Conservation (phyloP, 2,888 invertebrate species). For the Tridacna crocea region DNA sequence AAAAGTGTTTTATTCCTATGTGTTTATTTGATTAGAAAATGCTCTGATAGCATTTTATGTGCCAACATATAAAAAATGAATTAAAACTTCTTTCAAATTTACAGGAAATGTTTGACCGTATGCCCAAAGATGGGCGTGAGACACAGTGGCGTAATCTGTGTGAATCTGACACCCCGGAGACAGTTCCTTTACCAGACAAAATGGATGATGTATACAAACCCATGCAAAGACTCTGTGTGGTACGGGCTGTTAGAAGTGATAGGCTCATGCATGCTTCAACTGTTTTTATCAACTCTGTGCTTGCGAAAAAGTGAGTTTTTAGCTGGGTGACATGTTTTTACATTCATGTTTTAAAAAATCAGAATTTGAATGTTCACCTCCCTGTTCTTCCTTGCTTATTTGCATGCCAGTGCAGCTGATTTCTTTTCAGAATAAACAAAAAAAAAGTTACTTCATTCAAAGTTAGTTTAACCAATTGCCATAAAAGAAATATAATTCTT, state of each 20-base stretch:
- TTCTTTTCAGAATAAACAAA: too few species aligned
- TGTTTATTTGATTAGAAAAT: too few species aligned
- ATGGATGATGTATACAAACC: slow-evolving; percentile 82
- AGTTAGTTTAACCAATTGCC: too few species aligned
- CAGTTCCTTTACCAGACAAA: slow-evolving; percentile 81
- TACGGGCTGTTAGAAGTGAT: slow-evolving; percentile 82
- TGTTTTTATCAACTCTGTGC: slow-evolving; percentile 78
- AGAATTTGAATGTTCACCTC: neutral
- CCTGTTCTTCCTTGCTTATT: neutral
- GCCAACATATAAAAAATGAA: neutral
- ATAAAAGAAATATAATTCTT: too few species aligned
- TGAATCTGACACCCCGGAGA: slow-evolving; percentile 83
- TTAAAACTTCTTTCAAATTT: neutral
- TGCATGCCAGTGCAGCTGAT: too few species aligned
- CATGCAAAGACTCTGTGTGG: slow-evolving; percentile 82
- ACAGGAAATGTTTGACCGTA: slow-evolving; percentile 83
- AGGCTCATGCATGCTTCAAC: slow-evolving; percentile 81
- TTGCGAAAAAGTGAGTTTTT: slow-evolving; percentile 80
- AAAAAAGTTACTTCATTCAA: too few species aligned
- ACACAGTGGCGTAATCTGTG: slow-evolving; percentile 83
- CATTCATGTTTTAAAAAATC: too few species aligned
- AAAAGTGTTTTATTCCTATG: too few species aligned
- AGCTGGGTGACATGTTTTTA: neutral
- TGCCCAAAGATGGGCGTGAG: slow-evolving; percentile 83
- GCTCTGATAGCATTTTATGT: too few species aligned